Evolutionary conservation across 2,797 vertebrate genomes (phyloP).

Genomic region (Dendrocincla fuliginosa): DNA sequence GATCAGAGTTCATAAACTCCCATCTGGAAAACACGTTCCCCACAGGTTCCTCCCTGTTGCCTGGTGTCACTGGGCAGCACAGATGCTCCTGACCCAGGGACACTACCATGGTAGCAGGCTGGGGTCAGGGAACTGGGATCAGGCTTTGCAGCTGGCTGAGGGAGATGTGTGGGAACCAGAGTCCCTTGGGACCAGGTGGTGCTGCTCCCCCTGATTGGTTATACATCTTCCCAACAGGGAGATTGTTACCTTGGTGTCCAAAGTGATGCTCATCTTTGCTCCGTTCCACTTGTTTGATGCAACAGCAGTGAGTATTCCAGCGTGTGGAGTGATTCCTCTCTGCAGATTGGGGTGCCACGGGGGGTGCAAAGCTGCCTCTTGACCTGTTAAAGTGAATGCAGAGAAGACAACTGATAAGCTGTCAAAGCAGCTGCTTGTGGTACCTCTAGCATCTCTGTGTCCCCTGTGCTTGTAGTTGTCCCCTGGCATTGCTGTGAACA

Average conservation of each 20-base stretch:
- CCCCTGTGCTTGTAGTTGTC: not conserved
- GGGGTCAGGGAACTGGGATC: not conserved
- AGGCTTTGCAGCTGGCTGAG: not conserved
- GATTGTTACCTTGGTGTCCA: constrained; percentile 71
- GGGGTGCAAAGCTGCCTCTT: not conserved
- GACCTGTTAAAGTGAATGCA: not conserved
- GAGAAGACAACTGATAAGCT: not conserved
- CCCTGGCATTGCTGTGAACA: not conserved
- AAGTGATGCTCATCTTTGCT: constrained; percentile 70
- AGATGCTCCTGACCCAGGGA: not conserved
- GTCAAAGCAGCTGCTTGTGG: not conserved
- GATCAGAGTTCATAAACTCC: not conserved
- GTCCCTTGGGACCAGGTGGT: not conserved
- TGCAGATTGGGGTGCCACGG: not conserved
- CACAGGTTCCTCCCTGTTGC: not conserved
- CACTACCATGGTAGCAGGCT: not conserved
- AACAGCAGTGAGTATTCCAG: constrained; percentile 72
- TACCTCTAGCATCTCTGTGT: not conserved
- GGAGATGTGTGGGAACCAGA: not conserved
- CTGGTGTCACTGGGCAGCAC: not conserved
- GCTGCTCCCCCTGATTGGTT: not conserved
- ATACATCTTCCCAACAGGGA: constrained; percentile 48
- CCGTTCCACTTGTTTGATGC: constrained; percentile 75
- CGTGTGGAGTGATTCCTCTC: rapidly evolving
- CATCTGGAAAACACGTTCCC: not conserved